phyloP scores from a whole-genome alignment of 1,140 invertebrate species.

The Neoseiulus cucumeris region DNA sequence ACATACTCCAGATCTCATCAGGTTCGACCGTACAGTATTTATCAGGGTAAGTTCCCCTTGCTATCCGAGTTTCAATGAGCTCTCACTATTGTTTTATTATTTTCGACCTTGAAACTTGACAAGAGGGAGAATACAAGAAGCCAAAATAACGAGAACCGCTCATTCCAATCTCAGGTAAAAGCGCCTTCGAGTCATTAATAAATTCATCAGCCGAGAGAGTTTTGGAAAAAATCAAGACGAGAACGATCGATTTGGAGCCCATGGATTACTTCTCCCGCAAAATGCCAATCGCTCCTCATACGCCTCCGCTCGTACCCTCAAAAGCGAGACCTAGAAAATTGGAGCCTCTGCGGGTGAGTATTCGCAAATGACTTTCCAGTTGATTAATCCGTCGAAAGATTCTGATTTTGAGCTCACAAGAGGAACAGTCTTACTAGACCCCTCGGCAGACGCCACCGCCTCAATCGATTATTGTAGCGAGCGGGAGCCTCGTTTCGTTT shows the following conservation, averaged over 20 bases:
- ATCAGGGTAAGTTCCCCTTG: neutral
- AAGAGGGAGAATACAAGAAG: too few species aligned
- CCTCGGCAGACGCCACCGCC: too few species aligned
- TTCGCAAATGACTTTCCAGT: too few species aligned
- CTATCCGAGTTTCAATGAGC: neutral
- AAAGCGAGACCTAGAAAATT: neutral
- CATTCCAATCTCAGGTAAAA: neutral
- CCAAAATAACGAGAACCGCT: neutral
- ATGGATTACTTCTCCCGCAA: neutral
- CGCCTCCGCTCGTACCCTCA: neutral
- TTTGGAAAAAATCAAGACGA: neutral
- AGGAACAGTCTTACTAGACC: too few species aligned
- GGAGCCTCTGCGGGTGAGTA: neutral
- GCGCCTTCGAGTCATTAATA: neutral
- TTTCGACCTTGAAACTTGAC: too few species aligned
- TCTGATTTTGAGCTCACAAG: too few species aligned
- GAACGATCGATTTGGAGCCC: neutral
- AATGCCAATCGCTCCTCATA: neutral
- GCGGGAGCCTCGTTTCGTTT: too few species aligned
- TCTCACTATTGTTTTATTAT: neutral
- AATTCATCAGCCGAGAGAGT: neutral
- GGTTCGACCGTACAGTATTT: neutral
- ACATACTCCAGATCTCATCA: neutral
- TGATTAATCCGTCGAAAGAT: too few species aligned
- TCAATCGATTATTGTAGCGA: too few species aligned